Percentiles rank a stretch among this genome's conserved stretches.
phyloP scores from a whole-genome alignment of 1,140 invertebrate species.

The Atopsyche davidsoni region DNA sequence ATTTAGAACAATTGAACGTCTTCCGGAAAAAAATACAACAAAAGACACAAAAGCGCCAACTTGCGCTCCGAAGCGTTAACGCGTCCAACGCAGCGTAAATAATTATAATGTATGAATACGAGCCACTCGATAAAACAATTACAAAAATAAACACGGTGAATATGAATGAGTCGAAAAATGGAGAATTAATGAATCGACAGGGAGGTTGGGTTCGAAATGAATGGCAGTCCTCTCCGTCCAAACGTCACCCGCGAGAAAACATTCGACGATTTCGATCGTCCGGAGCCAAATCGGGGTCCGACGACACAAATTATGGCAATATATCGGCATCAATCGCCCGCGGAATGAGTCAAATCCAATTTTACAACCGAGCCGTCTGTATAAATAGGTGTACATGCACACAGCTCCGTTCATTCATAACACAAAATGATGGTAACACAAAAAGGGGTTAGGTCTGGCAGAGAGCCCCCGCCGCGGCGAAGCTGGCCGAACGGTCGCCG shows the following conservation, averaged over 20 bases:
- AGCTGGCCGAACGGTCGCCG: not conserved
- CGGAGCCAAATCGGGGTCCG: not conserved
- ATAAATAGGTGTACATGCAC: slow-evolving; percentile 13
- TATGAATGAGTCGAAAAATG: slow-evolving; percentile 10
- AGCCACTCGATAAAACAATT: too few relatives aligned
- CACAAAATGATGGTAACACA: slow-evolving; percentile 15
- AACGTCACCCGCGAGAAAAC: slow-evolving; percentile 11
- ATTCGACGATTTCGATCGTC: not conserved
- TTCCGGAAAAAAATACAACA: too few relatives aligned
- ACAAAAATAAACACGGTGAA: slow-evolving; percentile 11
- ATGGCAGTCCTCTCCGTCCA: slow-evolving; percentile 4
- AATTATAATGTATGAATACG: too few relatives aligned
- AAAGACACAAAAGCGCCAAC: too few relatives aligned
- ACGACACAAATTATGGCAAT: slow-evolving; percentile 15
- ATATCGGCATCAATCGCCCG: slow-evolving; percentile 14
- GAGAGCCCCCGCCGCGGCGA: slow-evolving; percentile 2
- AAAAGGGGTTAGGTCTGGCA: slow-evolving; percentile 11
- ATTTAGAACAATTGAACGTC: too few relatives aligned
- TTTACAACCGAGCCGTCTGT: slow-evolving; percentile 10
- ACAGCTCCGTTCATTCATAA: slow-evolving; percentile 19
- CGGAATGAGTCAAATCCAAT: slow-evolving; percentile 18
- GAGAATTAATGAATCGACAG: slow-evolving; percentile 14
- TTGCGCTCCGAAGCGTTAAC: too few relatives aligned
- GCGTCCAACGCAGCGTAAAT: too few relatives aligned
- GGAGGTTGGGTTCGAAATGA: slow-evolving; percentile 9